A percentile compares a stretch with the other conserved stretches of the same genome.
Evolutionary conservation across 1,140 invertebrate genomes (phyloP).

Genomic region (Cataglyphis hispanica): DNA sequence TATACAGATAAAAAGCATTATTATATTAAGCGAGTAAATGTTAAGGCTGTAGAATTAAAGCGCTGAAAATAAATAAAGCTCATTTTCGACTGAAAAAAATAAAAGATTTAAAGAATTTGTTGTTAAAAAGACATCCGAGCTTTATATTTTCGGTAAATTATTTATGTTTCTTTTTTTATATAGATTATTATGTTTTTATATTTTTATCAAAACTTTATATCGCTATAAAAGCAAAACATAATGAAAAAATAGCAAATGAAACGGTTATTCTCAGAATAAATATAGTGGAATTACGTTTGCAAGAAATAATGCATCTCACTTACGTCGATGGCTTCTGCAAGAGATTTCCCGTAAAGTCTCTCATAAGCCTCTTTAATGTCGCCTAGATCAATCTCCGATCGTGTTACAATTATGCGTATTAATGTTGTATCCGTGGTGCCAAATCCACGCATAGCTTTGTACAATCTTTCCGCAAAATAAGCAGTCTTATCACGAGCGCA

Average conservation of each 20-base stretch:
- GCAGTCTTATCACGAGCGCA: conserved; percentile 93
- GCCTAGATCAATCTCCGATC: conserved; percentile 95
- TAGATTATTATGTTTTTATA: conserved; percentile 14
- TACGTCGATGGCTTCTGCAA: conserved; percentile 93
- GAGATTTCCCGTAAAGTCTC: conserved; percentile 91
- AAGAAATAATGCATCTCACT: conserved; percentile 72
- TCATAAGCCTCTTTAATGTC: conserved; percentile 95
- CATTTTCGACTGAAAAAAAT: neutral
- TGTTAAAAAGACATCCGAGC: neutral
- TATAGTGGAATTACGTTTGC: neutral
- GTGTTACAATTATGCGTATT: conserved; percentile 94
- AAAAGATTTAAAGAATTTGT: neutral
- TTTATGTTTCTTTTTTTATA: neutral
- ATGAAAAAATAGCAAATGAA: neutral
- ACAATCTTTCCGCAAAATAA: conserved; percentile 96
- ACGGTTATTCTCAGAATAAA: neutral
- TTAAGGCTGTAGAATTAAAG: conserved; percentile 2
- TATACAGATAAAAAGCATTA: conserved; percentile 22
- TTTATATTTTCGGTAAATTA: neutral
- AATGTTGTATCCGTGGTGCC: conserved; percentile 95
- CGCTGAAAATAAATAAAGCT: neutral
- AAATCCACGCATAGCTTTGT: conserved; percentile 95
- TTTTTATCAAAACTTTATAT: neutral
- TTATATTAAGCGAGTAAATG: neutral
- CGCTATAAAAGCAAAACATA: neutral